A percentile compares a stretch with the other conserved stretches of the same genome.
Conservation (phyloP, 2,797 vertebrate genomes). For the Parauchenoglanis punctatus region DNA sequence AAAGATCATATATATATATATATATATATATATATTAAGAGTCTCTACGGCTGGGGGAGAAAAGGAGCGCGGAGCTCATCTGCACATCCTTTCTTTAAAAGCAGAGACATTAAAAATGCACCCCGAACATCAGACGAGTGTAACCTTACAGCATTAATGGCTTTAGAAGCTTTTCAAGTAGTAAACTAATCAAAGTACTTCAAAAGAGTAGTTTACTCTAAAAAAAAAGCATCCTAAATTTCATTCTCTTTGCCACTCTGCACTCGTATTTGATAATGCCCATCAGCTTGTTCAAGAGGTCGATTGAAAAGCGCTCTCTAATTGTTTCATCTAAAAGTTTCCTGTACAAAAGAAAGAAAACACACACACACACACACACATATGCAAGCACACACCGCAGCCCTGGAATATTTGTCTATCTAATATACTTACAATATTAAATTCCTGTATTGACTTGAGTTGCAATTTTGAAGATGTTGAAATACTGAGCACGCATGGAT, state of each 20-base stretch:
- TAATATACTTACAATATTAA: constrained; percentile 37
- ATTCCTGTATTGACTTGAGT: constrained; percentile 34
- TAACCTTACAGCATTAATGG: constrained; percentile 56
- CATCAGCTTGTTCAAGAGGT: constrained; percentile 31
- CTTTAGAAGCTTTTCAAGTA: constrained; percentile 58
- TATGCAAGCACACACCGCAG: background rate
- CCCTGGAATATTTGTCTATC: constrained; percentile 26
- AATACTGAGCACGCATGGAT: constrained; percentile 35
- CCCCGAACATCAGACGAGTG: constrained; percentile 62
- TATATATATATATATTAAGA: background rate
- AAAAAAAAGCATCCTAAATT: constrained; percentile 39
- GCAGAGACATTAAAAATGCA: constrained; percentile 69
- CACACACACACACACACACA: constrained; percentile 6
- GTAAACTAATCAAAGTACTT: constrained; percentile 54
- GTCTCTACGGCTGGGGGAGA: constrained; percentile 48
- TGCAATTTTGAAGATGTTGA: constrained; percentile 35
- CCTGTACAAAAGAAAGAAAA: constrained; percentile 27
- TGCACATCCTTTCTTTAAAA: constrained; percentile 51
- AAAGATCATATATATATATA: background rate
- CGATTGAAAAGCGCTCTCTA: constrained; percentile 33
- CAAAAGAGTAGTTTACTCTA: constrained; percentile 46
- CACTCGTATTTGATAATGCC: constrained; percentile 36
- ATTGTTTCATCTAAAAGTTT: constrained; percentile 50
- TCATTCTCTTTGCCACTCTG: constrained; percentile 34
- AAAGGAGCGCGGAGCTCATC: constrained; percentile 52